phyloP scores from a whole-genome alignment of 1,140 invertebrate species.

The Cherax quadricarinatus region DNA sequence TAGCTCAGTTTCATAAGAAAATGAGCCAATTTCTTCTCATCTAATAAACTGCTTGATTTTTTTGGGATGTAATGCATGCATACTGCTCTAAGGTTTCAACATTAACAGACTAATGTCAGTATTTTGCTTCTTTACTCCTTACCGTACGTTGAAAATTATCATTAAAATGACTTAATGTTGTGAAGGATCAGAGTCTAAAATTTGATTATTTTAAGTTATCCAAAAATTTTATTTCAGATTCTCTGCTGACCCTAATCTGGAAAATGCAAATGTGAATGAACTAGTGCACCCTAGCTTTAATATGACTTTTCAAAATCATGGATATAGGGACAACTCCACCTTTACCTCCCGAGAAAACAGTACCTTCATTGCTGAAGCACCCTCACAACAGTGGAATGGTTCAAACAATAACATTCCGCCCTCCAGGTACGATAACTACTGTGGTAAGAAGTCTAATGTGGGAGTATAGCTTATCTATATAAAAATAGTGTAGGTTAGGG shows the following conservation, averaged over 20 bases:
- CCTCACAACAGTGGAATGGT: conserved; percentile 7
- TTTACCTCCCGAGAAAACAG: conserved; percentile 51
- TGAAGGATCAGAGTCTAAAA: not conserved
- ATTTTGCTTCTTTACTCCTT: no score
- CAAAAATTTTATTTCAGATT: conserved; percentile 64
- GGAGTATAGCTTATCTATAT: no score
- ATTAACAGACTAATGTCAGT: no score
- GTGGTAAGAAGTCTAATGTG: not conserved
- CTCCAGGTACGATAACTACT: conserved; percentile 24
- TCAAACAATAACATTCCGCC: conserved; percentile 39
- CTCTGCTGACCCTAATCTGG: conserved; percentile 74
- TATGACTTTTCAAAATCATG: conserved; percentile 75
- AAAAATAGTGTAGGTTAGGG: no score
- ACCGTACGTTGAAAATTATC: no score
- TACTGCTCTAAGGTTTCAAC: no score
- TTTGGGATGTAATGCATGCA: no score
- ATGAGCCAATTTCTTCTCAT: no score
- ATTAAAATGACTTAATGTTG: no score
- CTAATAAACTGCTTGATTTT: no score
- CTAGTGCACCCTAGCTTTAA: conserved; percentile 75
- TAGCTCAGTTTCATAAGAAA: no score
- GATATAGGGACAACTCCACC: conserved; percentile 70
- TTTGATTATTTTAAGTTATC: not conserved
- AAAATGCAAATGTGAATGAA: conserved; percentile 74
- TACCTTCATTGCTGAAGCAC: conserved; percentile 26